A percentile compares a stretch with the other conserved stretches of the same genome.
Evolutionary conservation across 2,888 invertebrate species (phyloP).

Genomic region (Stenoptilia bipunctidactyla): DNA sequence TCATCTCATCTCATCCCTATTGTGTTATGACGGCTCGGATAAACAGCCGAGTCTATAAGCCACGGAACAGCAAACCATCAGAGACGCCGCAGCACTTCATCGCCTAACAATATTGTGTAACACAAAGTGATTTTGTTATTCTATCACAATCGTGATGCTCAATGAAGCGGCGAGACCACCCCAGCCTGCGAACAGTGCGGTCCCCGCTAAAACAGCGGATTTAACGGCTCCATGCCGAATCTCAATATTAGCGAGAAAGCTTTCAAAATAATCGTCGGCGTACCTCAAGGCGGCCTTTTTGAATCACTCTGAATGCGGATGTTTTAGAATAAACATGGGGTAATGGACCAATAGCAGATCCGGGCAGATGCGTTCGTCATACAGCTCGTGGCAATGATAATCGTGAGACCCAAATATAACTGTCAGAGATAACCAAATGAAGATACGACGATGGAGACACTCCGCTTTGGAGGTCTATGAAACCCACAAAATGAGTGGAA

Average conservation of each 20-base stretch:
- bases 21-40: no score
- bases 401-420: not conserved
- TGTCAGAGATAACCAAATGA: no score
- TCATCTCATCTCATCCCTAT: no score
- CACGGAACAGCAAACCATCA: not conserved
- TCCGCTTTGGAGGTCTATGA: no score
- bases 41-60: no score
- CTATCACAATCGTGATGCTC: not conserved
- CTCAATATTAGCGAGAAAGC: not conserved
- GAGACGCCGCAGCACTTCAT: not conserved
- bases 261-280: conserved; percentile 4
- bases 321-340: conserved; percentile 8
- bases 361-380: not conserved
- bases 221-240: conserved; percentile 1
- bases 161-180: not conserved
- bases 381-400: not conserved
- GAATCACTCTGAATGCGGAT: not conserved
- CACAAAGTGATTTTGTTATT: not conserved
- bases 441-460: no score
- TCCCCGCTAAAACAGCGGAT: conserved; percentile 1
- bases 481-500: no score
- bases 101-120: not conserved
- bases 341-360: conserved; percentile 16
- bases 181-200: not conserved
- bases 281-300: conserved; percentile 1